Conservation (phyloP, 92 coral and sea anemone species). For the Scolanthus callimorphus region DNA sequence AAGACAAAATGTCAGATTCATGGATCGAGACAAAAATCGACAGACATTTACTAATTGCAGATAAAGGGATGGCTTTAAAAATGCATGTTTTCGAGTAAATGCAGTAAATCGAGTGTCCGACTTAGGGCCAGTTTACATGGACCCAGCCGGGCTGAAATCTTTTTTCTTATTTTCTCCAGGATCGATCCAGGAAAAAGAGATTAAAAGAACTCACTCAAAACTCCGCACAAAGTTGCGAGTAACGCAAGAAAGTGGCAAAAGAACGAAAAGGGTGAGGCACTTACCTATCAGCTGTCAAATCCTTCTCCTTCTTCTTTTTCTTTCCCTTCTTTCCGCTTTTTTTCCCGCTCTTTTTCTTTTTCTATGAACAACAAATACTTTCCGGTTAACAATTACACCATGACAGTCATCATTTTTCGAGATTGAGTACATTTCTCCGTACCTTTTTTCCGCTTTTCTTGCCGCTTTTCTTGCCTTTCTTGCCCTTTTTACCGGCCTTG, state of each 20-base stretch:
- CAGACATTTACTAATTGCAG: no score
- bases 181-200: no score
- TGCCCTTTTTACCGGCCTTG: constrained; percentile 95
- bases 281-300: constrained; percentile 93
- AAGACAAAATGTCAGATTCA: background rate
- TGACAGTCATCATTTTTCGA: background rate
- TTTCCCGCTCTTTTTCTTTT: constrained; percentile 95
- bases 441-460: constrained; percentile 91
- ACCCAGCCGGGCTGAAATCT: background rate
- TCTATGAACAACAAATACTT: constrained; percentile 27
- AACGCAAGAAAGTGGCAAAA: background rate
- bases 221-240: no score
- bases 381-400: background rate
- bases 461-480: constrained; percentile 97
- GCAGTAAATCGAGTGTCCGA: no score
- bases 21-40: no score
- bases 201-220: no score
- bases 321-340: constrained; percentile 98
- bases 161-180: background rate
- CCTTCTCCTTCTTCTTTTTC: constrained; percentile 98
- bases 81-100: no score
- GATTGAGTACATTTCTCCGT: no score
- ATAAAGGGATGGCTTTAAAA: no score
- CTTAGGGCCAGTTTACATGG: no score
- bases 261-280: constrained; percentile 1